Percentiles rank a stretch among this genome's conserved stretches.
Conservation (phyloP, 2,113 vertebrate species). For the Gopherus evgoodei region DNA sequence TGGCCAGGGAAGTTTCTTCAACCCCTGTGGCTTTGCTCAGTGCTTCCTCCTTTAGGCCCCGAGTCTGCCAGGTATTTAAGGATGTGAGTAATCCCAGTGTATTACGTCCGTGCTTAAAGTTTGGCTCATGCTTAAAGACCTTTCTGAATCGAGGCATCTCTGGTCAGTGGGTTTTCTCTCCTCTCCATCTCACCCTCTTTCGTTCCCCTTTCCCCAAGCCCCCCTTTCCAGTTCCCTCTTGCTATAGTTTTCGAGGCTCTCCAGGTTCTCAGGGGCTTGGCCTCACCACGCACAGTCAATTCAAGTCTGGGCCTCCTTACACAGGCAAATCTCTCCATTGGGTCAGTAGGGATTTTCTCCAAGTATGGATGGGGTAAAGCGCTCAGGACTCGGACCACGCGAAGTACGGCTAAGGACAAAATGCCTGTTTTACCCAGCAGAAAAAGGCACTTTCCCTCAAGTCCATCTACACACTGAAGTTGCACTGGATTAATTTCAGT, state of each 20-base stretch:
- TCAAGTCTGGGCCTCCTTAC: neutral
- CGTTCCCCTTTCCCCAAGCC: neutral
- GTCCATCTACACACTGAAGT: neutral
- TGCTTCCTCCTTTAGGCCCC: accelerated
- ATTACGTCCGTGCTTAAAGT: neutral
- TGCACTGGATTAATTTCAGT: neutral
- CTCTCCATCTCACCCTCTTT: neutral
- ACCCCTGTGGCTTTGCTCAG: accelerated
- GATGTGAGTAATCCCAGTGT: neutral
- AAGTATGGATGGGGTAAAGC: neutral
- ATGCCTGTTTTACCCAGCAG: neutral
- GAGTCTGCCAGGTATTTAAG: accelerated
- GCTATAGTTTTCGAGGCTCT: neutral
- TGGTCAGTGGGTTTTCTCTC: neutral
- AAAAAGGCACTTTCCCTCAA: neutral
- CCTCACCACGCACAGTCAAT: neutral
- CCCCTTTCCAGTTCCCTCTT: neutral
- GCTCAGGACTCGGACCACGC: neutral
- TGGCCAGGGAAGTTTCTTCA: accelerated
- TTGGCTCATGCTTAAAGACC: neutral
- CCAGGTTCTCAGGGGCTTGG: neutral
- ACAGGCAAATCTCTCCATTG: neutral
- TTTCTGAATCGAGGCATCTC: neutral
- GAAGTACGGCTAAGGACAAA: neutral
- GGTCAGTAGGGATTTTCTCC: neutral